A percentile compares a stretch with the other conserved stretches of the same genome.
Conservation (phyloP, 2,113 vertebrate genomes). For the Hydrolagus affinis region DNA sequence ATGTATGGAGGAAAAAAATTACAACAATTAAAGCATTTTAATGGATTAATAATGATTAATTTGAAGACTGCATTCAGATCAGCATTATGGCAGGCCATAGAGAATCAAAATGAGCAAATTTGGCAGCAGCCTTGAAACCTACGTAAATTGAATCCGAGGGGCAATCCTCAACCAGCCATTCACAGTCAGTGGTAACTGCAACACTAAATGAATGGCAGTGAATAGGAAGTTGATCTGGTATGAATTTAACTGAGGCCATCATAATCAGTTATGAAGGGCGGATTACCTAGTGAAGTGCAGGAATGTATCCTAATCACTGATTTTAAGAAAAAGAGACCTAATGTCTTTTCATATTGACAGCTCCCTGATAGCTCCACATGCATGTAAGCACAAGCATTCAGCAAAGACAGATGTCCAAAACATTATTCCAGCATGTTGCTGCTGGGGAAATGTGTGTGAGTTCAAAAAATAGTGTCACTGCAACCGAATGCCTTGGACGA, state of each 20-base stretch:
- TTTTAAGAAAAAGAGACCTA: too few species aligned
- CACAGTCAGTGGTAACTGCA: background rate
- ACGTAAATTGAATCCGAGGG: too few species aligned
- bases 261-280: background rate
- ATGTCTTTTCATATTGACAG: too few species aligned
- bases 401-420: background rate
- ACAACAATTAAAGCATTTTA: background rate
- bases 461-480: background rate
- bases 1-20: background rate
- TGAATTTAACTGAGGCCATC: background rate
- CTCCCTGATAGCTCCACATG: too few species aligned
- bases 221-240: background rate
- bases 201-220: background rate
- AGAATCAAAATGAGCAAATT: too few species aligned
- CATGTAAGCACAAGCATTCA: background rate
- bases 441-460: background rate
- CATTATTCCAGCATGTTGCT: background rate
- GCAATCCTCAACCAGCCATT: too few species aligned
- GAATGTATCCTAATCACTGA: slow-evolving; percentile 8
- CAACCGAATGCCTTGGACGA: background rate
- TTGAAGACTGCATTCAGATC: too few species aligned
- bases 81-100: too few species aligned
- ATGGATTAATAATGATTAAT: slow-evolving; percentile 17
- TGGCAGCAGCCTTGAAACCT: too few species aligned
- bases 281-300: slow-evolving; percentile 22